These are phyloP conservation scores for Galago senegalensis DNA, from an alignment of 2,797 vertebrate genomes.

Conservation along the genomic window DNA sequence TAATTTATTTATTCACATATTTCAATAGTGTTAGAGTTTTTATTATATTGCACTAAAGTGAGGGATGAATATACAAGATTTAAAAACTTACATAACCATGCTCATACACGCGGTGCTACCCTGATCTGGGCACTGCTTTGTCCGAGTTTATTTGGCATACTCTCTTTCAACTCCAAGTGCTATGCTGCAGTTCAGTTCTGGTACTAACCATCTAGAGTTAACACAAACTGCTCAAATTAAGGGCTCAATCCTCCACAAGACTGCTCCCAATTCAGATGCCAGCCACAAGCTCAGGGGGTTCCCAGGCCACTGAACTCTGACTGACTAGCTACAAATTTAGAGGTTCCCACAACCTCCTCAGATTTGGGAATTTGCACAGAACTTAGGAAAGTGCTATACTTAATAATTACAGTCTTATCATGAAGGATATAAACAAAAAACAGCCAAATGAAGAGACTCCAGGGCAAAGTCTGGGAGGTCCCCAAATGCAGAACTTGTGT, in stretches of 20 bases:
- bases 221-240: background rate
- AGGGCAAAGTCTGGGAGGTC: background rate
- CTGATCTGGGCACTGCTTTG: background rate
- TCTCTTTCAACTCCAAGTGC: background rate
- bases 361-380: constrained; percentile 11
- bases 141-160: background rate
- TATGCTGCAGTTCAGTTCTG: background rate
- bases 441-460: background rate
- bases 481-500: background rate
- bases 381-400: background rate
- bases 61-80: background rate
- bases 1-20: no score
- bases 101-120: background rate
- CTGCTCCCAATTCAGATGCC: background rate
- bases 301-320: background rate
- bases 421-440: constrained; percentile 27
- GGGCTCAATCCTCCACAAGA: background rate
- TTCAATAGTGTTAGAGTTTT: background rate
- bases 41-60: background rate
- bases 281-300: background rate
- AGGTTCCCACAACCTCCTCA: background rate
- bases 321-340: background rate
- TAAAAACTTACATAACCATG: background rate
- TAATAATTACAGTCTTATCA: constrained; percentile 29
- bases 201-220: background rate